phyloP scores from a whole-genome alignment of 1,140 invertebrate species.

The Leptinotarsa undecemlineata region DNA sequence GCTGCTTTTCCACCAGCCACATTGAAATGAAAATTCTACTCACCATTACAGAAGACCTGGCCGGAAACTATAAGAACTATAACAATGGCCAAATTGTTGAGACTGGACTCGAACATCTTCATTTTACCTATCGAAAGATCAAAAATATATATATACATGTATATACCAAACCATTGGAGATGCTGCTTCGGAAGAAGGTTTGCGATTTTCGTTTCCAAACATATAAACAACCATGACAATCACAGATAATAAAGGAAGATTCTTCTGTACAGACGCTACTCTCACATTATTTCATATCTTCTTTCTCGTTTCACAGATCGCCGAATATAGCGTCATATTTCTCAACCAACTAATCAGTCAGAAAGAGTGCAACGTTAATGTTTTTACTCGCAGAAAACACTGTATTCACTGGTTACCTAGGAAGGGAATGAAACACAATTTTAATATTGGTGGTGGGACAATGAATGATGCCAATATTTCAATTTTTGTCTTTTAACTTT shows the following conservation, averaged over 20 bases:
- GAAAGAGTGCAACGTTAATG: not conserved
- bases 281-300: not conserved
- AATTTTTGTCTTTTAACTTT: not conserved
- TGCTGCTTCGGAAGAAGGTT: not conserved
- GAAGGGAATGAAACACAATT: not conserved
- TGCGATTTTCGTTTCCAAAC: not conserved
- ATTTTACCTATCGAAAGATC: constrained; percentile 13
- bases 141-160: constrained; percentile 9
- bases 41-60: constrained; percentile 19
- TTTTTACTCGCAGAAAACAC: not conserved
- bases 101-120: constrained; percentile 11
- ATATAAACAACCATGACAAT: constrained; percentile 1
- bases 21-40: not conserved
- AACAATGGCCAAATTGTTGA: not conserved
- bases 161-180: constrained; percentile 10
- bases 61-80: constrained; percentile 10
- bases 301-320: not conserved
- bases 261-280: not conserved
- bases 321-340: no score
- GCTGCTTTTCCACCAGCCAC: no score
- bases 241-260: not conserved
- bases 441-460: not conserved
- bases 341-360: no score
- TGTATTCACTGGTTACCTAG: not conserved
- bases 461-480: not conserved